phyloP scores from a whole-genome alignment of 2,113 vertebrate genomes.

The Phaetusa simplex region DNA sequence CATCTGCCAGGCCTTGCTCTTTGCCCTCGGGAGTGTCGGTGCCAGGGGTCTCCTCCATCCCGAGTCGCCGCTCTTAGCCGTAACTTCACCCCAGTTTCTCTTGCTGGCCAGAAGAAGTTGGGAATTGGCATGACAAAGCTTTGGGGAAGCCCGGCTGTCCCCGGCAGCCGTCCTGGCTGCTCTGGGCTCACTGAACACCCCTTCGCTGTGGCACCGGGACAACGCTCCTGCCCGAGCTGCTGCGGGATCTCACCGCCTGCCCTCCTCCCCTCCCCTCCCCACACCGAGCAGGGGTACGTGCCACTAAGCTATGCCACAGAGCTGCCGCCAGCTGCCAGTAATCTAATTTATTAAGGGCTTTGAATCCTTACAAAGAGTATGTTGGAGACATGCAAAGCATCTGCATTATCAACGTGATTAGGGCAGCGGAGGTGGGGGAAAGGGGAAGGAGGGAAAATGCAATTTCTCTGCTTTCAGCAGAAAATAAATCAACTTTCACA shows the following conservation, averaged over 20 bases:
- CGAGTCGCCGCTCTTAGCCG: rapidly evolving
- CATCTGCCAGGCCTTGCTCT: not conserved
- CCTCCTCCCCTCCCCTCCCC: not conserved
- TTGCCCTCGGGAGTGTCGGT: not conserved
- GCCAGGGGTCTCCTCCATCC: rapidly evolving
- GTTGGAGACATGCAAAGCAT: not conserved
- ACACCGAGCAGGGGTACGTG: not conserved
- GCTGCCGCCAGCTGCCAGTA: not conserved
- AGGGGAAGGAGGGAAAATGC: not conserved
- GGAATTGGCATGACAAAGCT: not conserved
- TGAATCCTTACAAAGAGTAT: not conserved
- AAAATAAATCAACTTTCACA: slow-evolving; percentile 56
- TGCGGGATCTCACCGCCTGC: not conserved
- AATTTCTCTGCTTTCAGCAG: slow-evolving; percentile 18
- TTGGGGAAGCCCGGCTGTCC: not conserved
- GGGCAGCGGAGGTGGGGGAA: not conserved
- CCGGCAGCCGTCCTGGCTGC: not conserved
- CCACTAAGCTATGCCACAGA: not conserved
- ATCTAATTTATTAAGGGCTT: slow-evolving; percentile 32
- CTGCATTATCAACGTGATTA: not conserved
- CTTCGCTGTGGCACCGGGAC: not conserved
- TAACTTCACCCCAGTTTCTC: not conserved
- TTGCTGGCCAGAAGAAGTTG: not conserved
- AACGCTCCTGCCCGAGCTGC: not conserved
- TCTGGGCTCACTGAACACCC: not conserved